Evolutionary conservation across 2,888 invertebrate genomes (phyloP), one percentile per base, ranked within the genome.

Genomic region (Tuberolachnus salignus): DNA sequence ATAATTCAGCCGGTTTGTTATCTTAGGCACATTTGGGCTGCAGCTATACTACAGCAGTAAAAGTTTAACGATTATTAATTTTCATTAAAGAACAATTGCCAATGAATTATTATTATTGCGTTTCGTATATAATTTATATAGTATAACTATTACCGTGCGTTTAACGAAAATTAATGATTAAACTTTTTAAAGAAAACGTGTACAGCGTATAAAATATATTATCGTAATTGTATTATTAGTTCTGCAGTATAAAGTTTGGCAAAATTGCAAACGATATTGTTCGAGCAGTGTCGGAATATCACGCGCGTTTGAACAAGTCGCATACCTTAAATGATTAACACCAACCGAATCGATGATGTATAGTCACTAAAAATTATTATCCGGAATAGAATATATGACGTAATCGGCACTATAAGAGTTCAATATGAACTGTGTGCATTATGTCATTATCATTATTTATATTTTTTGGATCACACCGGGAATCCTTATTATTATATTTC

Each of bases 91-190:
- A 42, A 16, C 6, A 19, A 63, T 73, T 63, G 34, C 23, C 73
- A 44, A 57, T 64, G 42, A 42, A 53, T 73, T 23, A 64, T 46
- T 46, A 61, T 53, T 34, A 46, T 14, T 51, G 59, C 57, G 23
- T 23, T 57, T 19, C 13, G n/a, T 4, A 23, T n/a, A 44, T 19
- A 13, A 19, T 42, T 34, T 34, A 42, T 57, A 26, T 34, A n/a
- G n/a, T n/a, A 3, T 11, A 34, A 34, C 34, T 34, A 34, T 34
- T 34, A 34, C 34, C 8, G 10, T 13, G 16, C 14, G 73, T 21
- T 3, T 73, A 73, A 73, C 73, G 73, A 73, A 73, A 53, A 73
- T 73, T 73, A 73, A 73, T 73, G 73, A 53, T 63, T 51, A 53
- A 73, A 73, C 73, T 73, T 73, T 34, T 63, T 53, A 42, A 42